These are phyloP conservation scores for Orthosia gothica DNA, from an alignment of 2,888 invertebrate species.

Conservation along the genomic window DNA sequence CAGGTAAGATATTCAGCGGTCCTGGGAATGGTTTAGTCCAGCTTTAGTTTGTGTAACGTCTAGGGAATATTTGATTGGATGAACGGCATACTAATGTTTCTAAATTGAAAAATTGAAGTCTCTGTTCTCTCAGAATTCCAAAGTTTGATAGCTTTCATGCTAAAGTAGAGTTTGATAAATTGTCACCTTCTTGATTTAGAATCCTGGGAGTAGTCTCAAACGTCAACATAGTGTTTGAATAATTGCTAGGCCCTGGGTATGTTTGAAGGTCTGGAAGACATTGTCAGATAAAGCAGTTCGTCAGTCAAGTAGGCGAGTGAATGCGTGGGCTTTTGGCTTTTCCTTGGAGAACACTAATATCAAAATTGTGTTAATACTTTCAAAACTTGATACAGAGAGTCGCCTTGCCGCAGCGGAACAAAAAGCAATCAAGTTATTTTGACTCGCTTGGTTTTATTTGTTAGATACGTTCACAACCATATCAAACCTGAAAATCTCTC, in stretches of 20 bases:
- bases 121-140: too few relatives aligned
- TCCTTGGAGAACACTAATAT: too few relatives aligned
- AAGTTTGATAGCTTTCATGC: too few relatives aligned
- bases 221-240: background rate
- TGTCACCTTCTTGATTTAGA: too few relatives aligned
- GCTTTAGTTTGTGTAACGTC: background rate
- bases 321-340: too few relatives aligned
- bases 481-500: background rate
- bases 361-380: too few relatives aligned
- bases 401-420: too few relatives aligned
- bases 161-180: too few relatives aligned
- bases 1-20: conserved; percentile 22
- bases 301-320: too few relatives aligned
- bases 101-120: too few relatives aligned
- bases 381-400: too few relatives aligned
- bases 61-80: conserved; percentile 14
- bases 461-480: background rate
- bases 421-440: background rate
- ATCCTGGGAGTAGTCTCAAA: background rate
- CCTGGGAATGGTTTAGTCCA: background rate
- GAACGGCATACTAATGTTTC: too few relatives aligned
- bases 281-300: background rate
- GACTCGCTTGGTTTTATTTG: background rate
- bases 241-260: background rate
- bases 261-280: background rate